These are phyloP conservation scores for Scotopteryx bipunctaria DNA, from an alignment of 2,888 invertebrate species.

Conservation along the genomic window DNA sequence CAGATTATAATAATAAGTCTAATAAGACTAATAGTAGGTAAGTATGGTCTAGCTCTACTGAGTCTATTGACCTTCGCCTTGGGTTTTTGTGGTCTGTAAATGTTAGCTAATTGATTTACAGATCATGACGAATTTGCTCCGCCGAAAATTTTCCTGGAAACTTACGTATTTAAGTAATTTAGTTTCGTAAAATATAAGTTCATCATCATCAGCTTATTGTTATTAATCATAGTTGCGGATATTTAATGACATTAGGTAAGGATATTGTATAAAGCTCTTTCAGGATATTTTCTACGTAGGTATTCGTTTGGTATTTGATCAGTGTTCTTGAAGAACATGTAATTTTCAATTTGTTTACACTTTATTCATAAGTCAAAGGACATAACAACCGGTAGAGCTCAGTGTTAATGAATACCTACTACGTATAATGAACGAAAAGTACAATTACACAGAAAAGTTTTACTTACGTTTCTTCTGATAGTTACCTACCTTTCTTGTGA, in stretches of 20 bases:
- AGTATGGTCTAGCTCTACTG: slow-evolving; percentile 16
- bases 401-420: slow-evolving; percentile 54
- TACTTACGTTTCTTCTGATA: background rate
- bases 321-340: background rate
- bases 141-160: too few relatives aligned
- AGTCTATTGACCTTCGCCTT: slow-evolving; percentile 22
- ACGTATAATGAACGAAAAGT: slow-evolving; percentile 44
- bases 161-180: too few relatives aligned
- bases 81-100: slow-evolving; percentile 23
- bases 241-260: too few relatives aligned
- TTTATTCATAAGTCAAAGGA: slow-evolving; percentile 35
- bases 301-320: background rate
- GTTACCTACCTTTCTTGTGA: background rate
- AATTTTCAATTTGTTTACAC: background rate
- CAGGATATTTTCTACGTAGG: too few relatives aligned
- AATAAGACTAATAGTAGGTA: too few relatives aligned
- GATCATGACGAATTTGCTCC: background rate
- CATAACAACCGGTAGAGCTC: slow-evolving; percentile 40
- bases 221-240: too few relatives aligned
- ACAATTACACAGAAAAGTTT: slow-evolving; percentile 40
- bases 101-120: slow-evolving; percentile 29
- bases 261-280: too few relatives aligned
- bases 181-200: too few relatives aligned
- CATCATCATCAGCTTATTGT: too few relatives aligned
- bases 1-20: too few relatives aligned